Conservation (phyloP, 2,797 vertebrate species). For the Ptychobarbus kaznakovi region DNA sequence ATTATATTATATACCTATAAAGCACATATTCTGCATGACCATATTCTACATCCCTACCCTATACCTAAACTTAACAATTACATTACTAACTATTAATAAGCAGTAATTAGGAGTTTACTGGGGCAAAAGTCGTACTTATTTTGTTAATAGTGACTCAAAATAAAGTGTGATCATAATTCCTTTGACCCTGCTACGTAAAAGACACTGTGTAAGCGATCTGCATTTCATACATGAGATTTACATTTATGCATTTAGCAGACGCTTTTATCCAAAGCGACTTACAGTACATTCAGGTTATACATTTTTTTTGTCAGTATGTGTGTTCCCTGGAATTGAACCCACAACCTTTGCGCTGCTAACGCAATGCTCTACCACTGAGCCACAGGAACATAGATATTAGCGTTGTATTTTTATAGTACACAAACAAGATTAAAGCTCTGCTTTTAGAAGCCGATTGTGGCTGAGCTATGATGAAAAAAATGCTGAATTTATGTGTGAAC, state of each 20-base stretch:
- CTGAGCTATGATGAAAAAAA: neutral
- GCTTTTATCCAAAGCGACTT: too few species aligned
- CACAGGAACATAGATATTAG: too few species aligned
- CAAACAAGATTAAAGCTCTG: neutral
- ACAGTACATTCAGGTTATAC: too few species aligned
- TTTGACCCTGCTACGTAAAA: neutral
- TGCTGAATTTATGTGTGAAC: neutral
- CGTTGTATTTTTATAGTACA: neutral
- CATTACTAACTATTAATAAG: neutral
- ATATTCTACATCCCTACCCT: neutral
- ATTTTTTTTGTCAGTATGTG: too few species aligned
- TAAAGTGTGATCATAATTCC: neutral
- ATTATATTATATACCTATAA: too few species aligned
- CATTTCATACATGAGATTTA: slow-evolving; percentile 10
- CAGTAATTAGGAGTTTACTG: neutral
- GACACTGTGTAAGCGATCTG: neutral
- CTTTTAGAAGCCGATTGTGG: neutral
- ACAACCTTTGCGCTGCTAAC: too few species aligned
- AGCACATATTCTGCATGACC: neutral
- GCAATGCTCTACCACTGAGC: too few species aligned
- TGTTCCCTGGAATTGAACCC: too few species aligned
- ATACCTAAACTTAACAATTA: neutral
- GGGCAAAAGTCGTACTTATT: neutral
- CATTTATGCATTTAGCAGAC: too few species aligned
- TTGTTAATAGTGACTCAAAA: neutral